phyloP scores from a whole-genome alignment of 2,113 vertebrate genomes.

The Hiodon tergisus region DNA sequence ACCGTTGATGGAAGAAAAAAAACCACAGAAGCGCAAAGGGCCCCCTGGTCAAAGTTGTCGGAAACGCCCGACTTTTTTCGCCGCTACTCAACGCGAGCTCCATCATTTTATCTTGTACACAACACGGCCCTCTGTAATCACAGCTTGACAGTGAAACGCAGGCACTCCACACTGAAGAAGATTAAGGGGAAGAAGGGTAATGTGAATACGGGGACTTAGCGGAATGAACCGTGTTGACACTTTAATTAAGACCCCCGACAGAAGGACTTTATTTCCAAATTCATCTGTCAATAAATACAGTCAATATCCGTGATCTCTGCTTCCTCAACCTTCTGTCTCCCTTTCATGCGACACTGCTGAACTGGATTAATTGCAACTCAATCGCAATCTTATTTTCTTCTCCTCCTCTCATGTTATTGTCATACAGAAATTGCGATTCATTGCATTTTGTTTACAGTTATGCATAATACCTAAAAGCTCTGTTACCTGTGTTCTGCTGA shows the following conservation, averaged over 20 bases:
- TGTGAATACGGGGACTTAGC: slow-evolving; percentile 62
- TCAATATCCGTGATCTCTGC: slow-evolving; percentile 67
- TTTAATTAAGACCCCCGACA: slow-evolving; percentile 68
- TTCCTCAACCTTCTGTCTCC: slow-evolving; percentile 51
- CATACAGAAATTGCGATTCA: slow-evolving; percentile 7
- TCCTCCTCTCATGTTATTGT: slow-evolving; percentile 7
- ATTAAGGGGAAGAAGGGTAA: slow-evolving; percentile 57
- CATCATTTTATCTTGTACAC: not conserved
- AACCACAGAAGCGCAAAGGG: no score
- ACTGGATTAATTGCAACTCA: slow-evolving; percentile 34
- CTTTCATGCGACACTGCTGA: slow-evolving; percentile 25
- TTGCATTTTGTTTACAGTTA: not conserved
- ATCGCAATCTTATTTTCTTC: slow-evolving; percentile 31
- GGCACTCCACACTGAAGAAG: slow-evolving; percentile 41
- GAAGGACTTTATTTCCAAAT: slow-evolving; percentile 69
- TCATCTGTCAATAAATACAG: slow-evolving; percentile 71
- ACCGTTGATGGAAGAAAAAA: no score
- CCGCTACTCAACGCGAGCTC: not conserved
- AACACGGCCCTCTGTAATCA: slow-evolving; percentile 47
- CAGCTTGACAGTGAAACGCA: slow-evolving; percentile 46
- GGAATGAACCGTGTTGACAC: slow-evolving; percentile 67
- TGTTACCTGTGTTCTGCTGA: not conserved
- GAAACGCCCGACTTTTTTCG: not conserved
- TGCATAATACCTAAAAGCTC: not conserved
- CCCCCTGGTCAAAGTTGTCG: not conserved